Percentiles rank a stretch among this genome's conserved stretches.
phyloP scores from a whole-genome alignment of 1,140 invertebrate species.

The Euura saliciscinereae region DNA sequence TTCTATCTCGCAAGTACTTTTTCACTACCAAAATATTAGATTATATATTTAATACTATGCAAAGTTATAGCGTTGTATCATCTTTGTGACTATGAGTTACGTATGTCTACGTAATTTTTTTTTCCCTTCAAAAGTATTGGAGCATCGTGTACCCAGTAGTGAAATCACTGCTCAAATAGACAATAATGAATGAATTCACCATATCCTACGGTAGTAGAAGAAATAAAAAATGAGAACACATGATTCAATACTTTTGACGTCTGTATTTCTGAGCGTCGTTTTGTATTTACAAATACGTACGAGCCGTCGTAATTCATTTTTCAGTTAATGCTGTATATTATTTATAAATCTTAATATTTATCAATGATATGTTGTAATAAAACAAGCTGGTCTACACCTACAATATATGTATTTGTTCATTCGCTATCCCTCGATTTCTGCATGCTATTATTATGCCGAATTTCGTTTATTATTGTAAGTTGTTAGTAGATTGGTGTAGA shows the following conservation, averaged over 20 bases:
- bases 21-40: no score
- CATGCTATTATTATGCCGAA: background rate
- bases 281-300: background rate
- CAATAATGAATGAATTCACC: background rate
- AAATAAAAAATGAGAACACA: no score
- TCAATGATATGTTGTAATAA: constrained; percentile 6
- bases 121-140: background rate
- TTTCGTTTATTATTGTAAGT: no score
- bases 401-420: background rate
- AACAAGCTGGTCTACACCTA: background rate
- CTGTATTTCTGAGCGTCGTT: background rate
- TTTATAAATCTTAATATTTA: background rate
- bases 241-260: no score
- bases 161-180: background rate
- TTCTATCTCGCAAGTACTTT: no score
- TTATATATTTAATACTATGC: no score
- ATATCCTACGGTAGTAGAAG: no score
- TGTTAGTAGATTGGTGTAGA: background rate
- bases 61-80: background rate
- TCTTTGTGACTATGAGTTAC: background rate
- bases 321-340: background rate
- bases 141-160: background rate
- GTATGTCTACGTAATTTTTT: background rate
- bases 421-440: background rate
- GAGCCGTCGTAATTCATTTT: background rate